phyloP scores from a whole-genome alignment of 2,113 vertebrate genomes.

The Fregetta grallaria region DNA sequence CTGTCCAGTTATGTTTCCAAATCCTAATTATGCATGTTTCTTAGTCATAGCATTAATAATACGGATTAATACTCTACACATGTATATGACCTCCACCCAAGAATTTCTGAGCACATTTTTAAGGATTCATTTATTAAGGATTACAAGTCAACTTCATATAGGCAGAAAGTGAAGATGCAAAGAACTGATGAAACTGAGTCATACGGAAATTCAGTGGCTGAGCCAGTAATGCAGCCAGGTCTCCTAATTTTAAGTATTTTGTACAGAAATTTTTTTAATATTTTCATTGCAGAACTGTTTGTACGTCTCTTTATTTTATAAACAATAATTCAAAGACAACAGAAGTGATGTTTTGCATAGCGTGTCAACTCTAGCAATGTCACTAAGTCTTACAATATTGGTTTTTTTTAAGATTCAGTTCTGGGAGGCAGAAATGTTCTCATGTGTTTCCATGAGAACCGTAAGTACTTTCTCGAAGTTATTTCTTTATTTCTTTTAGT shows the following conservation, averaged over 20 bases:
- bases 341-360: not conserved
- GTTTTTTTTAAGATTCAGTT: not conserved
- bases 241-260: not conserved
- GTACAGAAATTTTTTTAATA: not conserved
- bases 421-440: constrained; percentile 14
- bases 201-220: not conserved
- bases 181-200: not conserved
- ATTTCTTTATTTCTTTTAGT: not conserved
- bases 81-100: not conserved
- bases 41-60: not conserved
- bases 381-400: not conserved
- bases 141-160: not conserved
- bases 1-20: not conserved
- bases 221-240: not conserved
- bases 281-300: not conserved
- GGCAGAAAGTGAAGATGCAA: not conserved
- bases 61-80: not conserved
- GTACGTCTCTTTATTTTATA: not conserved
- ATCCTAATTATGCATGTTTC: not conserved
- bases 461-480: constrained; percentile 10
- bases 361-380: not conserved
- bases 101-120: not conserved
- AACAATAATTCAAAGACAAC: not conserved
- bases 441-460: constrained; percentile 50
- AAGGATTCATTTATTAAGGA: not conserved